Conservation (phyloP, 2,888 invertebrate genomes). For the Melanostoma scalare region DNA sequence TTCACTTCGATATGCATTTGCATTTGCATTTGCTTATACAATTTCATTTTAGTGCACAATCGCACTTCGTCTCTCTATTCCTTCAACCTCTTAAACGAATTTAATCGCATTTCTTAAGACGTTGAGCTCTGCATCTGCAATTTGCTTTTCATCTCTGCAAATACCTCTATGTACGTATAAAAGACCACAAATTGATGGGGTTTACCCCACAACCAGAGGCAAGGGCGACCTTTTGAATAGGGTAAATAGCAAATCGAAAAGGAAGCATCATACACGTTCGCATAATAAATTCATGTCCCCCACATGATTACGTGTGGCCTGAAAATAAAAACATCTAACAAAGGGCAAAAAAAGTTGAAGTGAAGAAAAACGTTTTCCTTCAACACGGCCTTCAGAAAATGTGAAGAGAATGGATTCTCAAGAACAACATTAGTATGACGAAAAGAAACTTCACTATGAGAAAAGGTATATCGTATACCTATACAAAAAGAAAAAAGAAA, state of each 20-base stretch:
- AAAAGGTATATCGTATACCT: not conserved
- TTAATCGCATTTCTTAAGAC: constrained; percentile 60
- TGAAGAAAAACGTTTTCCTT: constrained; percentile 36
- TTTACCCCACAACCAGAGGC: not conserved
- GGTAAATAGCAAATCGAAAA: constrained; percentile 42
- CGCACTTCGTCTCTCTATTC: not conserved
- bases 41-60: constrained; percentile 15
- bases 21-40: constrained; percentile 46
- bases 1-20: constrained; percentile 21
- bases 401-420: constrained; percentile 45
- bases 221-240: constrained; percentile 5
- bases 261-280: constrained; percentile 33
- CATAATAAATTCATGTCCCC: constrained; percentile 13
- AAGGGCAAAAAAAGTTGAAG: constrained; percentile 16
- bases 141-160: not conserved
- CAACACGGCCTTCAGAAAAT: constrained; percentile 52
- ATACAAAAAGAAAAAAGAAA: constrained; percentile 2
- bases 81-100: constrained; percentile 9
- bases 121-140: constrained; percentile 52
- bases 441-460: not conserved
- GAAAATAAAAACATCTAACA: not conserved
- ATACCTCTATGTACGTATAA: not conserved
- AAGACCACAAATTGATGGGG: constrained; percentile 52
- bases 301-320: constrained; percentile 6
- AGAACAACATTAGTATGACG: constrained; percentile 49